Percentiles rank a stretch among this genome's conserved stretches.
Evolutionary conservation across 2,113 vertebrate species (phyloP).

Genomic region (Phylloscopus trochilus): DNA sequence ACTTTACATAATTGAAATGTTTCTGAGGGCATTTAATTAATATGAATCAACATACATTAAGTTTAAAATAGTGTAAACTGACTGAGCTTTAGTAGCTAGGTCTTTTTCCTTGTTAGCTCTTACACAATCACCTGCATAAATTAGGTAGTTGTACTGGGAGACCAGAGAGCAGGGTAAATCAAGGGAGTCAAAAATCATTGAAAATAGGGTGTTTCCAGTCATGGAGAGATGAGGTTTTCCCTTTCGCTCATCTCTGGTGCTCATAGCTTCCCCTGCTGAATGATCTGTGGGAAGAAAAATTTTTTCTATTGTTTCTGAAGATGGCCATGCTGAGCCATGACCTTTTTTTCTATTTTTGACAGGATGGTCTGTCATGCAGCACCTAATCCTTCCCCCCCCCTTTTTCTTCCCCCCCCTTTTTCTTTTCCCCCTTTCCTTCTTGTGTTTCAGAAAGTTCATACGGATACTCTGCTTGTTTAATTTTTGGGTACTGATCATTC

Average conservation of each 20-base stretch:
- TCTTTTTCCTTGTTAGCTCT: background rate
- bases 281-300: background rate
- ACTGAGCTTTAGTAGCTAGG: background rate
- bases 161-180: background rate
- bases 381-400: background rate
- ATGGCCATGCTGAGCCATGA: background rate
- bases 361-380: background rate
- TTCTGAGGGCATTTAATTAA: background rate
- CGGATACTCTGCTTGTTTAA: background rate
- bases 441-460: background rate
- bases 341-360: background rate
- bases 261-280: background rate
- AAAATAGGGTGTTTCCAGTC: background rate
- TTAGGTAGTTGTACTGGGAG: background rate
- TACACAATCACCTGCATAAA: background rate
- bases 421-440: too few relatives aligned
- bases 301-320: background rate
- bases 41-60: background rate
- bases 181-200: background rate
- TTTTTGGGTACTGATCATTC: background rate
- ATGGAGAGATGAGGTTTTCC: background rate
- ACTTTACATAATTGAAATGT: background rate
- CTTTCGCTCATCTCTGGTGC: background rate
- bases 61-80: background rate
- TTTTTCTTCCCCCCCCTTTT: background rate